These are phyloP conservation scores for Linurgus olivaceus DNA, from an alignment of 2,797 vertebrate genomes.

Conservation along the genomic window DNA sequence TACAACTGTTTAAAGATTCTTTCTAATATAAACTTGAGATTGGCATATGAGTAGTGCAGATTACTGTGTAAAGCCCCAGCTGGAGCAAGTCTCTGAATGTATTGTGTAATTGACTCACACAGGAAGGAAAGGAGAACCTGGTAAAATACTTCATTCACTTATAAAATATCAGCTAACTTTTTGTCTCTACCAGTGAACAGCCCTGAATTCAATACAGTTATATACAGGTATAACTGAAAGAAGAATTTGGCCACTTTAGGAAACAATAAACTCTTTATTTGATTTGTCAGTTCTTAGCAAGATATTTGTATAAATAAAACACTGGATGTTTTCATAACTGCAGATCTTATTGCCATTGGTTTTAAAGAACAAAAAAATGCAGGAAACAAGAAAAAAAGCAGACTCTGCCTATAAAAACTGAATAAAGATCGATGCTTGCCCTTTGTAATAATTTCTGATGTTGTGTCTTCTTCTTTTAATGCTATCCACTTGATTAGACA, in stretches of 20 bases:
- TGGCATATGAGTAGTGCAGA: constrained; percentile 19
- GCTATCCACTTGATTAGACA: not conserved
- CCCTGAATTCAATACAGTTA: not conserved
- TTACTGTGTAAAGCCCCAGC: constrained; percentile 47
- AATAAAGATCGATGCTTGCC: not conserved
- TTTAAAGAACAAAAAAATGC: not conserved
- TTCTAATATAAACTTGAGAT: constrained; percentile 49
- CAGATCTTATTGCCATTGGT: not conserved
- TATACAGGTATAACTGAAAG: not conserved
- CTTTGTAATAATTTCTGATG: not conserved
- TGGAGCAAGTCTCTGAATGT: constrained; percentile 13
- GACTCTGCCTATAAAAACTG: not conserved
- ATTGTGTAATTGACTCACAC: constrained; percentile 5
- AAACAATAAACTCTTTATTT: not conserved
- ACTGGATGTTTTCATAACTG: not conserved
- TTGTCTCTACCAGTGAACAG: not conserved
- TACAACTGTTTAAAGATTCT: constrained; percentile 16
- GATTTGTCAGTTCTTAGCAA: not conserved
- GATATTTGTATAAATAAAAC: not conserved
- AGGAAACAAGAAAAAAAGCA: not conserved
- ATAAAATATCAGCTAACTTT: constrained; percentile 16
- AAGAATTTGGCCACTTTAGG: not conserved
- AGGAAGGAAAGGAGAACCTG: constrained; percentile 41
- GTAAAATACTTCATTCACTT: constrained; percentile 48
- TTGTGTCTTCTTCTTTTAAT: not conserved